Evolutionary conservation across 2,888 invertebrate species (phyloP).

Genomic region (Melangyna quadrimaculata): DNA sequence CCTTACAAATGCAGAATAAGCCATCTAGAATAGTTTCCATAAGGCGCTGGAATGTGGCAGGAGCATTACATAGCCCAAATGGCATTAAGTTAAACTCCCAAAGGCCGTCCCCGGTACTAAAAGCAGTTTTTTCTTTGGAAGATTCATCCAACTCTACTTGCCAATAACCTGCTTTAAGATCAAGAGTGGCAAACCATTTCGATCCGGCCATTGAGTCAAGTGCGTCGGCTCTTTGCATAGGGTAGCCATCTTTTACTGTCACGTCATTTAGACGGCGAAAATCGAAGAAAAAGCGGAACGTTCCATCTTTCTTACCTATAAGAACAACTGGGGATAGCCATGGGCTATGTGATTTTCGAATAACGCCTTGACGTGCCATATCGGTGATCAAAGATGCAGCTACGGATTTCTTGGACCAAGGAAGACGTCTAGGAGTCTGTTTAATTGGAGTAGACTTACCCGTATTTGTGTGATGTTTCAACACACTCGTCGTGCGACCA

Average conservation of each 20-base stretch:
- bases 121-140: background rate
- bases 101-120: no score
- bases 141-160: constrained; percentile 45
- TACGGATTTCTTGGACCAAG: no score
- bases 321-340: background rate
- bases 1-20: background rate
- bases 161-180: constrained; percentile 57
- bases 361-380: background rate
- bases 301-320: no score
- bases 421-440: no score
- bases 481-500: background rate
- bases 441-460: background rate
- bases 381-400: background rate
- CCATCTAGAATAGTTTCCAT: no score
- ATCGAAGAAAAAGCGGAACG: background rate
- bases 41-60: no score
- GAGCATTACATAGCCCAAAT: no score
- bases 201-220: background rate
- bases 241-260: constrained; percentile 5
- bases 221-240: constrained; percentile 2
- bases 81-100: no score
- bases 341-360: background rate
- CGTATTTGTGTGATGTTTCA: background rate
- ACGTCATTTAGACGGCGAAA: constrained; percentile 2
- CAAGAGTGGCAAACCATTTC: constrained; percentile 40